A percentile compares a stretch with the other conserved stretches of the same genome.
Conservation (phyloP, 2,888 invertebrate genomes). For the Megalurothrips usitatus region DNA sequence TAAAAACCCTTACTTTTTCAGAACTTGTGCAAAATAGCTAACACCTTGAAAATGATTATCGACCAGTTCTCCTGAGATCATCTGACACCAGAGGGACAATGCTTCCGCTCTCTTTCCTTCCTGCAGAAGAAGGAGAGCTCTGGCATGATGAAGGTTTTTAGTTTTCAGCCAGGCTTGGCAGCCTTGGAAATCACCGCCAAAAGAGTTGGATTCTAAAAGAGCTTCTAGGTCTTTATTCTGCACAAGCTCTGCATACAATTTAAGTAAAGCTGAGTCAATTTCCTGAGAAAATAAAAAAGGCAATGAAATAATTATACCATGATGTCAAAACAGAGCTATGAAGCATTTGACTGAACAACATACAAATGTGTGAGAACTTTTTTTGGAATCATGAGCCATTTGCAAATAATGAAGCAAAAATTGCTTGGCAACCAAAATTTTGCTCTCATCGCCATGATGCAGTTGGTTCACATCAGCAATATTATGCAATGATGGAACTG, state of each 20-base stretch:
- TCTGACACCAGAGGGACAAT: slow-evolving; percentile 47
- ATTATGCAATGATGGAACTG: slow-evolving; percentile 48
- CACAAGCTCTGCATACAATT: slow-evolving; percentile 40
- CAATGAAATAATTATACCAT: not conserved
- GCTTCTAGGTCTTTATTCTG: slow-evolving; percentile 33
- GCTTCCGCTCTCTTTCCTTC: slow-evolving; percentile 47
- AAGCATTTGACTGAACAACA: not conserved
- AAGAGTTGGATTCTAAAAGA: slow-evolving; percentile 33
- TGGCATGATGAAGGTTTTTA: slow-evolving; percentile 45
- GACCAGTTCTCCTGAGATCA: slow-evolving; percentile 43
- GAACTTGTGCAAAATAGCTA: slow-evolving; percentile 19
- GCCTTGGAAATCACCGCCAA: slow-evolving; percentile 44
- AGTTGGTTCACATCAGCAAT: slow-evolving; percentile 49
- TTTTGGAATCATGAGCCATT: slow-evolving; percentile 14
- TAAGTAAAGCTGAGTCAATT: slow-evolving; percentile 47
- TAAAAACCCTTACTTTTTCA: slow-evolving; percentile 11
- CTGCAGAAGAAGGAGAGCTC: slow-evolving; percentile 46
- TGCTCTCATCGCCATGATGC: slow-evolving; percentile 42
- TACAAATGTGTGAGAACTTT: not conserved
- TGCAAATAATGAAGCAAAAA: slow-evolving; percentile 42
- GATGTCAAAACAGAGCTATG: not conserved
- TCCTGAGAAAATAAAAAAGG: slow-evolving; percentile 42
- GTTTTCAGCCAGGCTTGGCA: slow-evolving; percentile 46
- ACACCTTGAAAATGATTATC: slow-evolving; percentile 14
- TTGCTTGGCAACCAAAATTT: slow-evolving; percentile 43